Evolutionary conservation across 2,888 invertebrate species (phyloP).

Genomic region (Watsonalla binaria): DNA sequence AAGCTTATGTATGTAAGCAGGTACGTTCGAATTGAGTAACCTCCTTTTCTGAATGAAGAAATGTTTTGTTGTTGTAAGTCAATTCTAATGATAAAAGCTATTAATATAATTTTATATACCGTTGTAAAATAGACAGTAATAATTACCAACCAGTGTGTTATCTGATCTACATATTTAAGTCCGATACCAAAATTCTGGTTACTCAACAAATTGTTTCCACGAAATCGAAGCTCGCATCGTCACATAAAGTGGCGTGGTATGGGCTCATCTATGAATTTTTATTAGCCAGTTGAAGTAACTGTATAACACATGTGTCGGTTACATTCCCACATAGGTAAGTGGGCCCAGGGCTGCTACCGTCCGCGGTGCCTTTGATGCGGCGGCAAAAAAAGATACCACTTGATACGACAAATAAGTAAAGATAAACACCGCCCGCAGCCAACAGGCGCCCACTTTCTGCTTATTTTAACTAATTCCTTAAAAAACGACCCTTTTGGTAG

Average conservation of each 20-base stretch:
- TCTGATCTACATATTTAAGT: conserved; percentile 23
- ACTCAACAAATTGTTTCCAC: conserved; percentile 44
- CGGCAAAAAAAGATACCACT: conserved; percentile 57
- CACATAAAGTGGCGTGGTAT: conserved; percentile 23
- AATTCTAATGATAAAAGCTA: too few species aligned
- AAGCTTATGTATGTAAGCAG: too few species aligned
- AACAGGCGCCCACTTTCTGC: conserved; percentile 57
- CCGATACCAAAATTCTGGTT: conserved; percentile 12
- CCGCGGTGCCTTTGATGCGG: conserved; percentile 60
- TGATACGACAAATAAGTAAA: conserved; percentile 73
- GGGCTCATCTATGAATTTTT: conserved; percentile 37
- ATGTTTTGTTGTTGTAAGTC: too few species aligned
- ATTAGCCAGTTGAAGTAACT: conserved; percentile 51
- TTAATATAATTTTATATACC: too few species aligned
- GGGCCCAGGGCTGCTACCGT: conserved; percentile 61
- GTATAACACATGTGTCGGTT: conserved; percentile 39
- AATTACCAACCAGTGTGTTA: conserved; percentile 19
- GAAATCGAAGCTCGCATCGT: conserved; percentile 35
- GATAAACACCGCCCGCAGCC: conserved; percentile 56
- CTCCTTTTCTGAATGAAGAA: too few species aligned
- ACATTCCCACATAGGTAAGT: conserved; percentile 52
- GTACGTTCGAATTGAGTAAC: too few species aligned
- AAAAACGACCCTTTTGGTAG: conserved; percentile 36
- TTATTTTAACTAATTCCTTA: conserved; percentile 52
- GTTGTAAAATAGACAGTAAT: conserved; percentile 11